A percentile compares a stretch with the other conserved stretches of the same genome.
These are phyloP conservation scores for Bostrychus sinensis DNA, from an alignment of 2,113 vertebrate species.

Conservation along the genomic window DNA sequence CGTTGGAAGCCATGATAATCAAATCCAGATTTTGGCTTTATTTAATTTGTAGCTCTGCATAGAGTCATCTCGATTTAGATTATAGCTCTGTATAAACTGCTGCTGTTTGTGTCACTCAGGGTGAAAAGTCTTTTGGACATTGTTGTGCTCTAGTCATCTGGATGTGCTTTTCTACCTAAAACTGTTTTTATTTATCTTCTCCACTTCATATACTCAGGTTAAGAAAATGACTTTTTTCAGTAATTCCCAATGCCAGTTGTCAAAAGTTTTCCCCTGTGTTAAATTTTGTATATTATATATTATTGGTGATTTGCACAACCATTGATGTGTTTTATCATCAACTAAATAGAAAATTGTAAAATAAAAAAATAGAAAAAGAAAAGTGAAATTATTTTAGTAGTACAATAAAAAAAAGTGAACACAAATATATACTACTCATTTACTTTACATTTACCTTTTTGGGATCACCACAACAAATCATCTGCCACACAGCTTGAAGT, in stretches of 20 bases:
- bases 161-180: constrained; percentile 76
- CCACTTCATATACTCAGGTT: constrained; percentile 60
- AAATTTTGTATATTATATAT: no score
- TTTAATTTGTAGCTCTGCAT: constrained; percentile 82
- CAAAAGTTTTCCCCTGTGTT: not conserved
- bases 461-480: no score
- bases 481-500: no score
- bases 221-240: not conserved
- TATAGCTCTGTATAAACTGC: constrained; percentile 73
- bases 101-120: constrained; percentile 58
- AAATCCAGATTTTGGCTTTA: constrained; percentile 77
- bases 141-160: constrained; percentile 72
- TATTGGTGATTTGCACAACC: no score
- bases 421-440: no score
- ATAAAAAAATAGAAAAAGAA: no score
- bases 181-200: constrained; percentile 65
- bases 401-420: no score
- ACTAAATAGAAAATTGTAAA: no score
- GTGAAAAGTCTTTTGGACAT: constrained; percentile 63
- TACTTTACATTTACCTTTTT: no score
- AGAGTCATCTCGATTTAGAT: constrained; percentile 77
- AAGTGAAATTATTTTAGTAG: no score
- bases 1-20: constrained; percentile 77
- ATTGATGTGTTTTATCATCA: no score
- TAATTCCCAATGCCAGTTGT: not conserved